Evolutionary conservation across 2,888 invertebrate species (phyloP).

Genomic region (Latrodectus elegans): DNA sequence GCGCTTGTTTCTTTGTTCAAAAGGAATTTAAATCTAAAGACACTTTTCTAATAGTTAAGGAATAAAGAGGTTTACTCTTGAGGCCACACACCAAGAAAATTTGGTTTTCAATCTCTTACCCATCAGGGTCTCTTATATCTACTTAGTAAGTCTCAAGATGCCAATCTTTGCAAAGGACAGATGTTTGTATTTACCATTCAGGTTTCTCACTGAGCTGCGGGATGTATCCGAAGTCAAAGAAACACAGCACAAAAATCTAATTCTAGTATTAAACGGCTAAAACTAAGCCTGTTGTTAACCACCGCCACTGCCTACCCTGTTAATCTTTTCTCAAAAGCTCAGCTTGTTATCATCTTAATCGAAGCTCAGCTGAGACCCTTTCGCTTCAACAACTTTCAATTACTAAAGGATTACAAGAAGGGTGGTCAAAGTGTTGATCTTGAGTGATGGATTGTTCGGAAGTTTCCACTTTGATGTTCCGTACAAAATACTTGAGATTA

Average conservation of each 20-base stretch:
- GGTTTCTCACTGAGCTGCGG: slow-evolving; percentile 2
- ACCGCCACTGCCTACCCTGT: not conserved
- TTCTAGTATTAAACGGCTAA: no score
- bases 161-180: not conserved
- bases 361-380: no score
- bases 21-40: slow-evolving; percentile 25
- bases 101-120: slow-evolving; percentile 24
- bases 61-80: slow-evolving; percentile 8
- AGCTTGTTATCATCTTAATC: no score
- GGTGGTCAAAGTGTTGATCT: no score
- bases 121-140: slow-evolving; percentile 16
- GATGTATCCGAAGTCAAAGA: not conserved
- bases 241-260: not conserved
- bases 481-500: no score
- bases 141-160: slow-evolving; percentile 8
- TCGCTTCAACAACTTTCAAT: no score
- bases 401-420: no score
- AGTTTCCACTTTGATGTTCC: no score
- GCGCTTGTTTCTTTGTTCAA: not conserved
- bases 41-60: slow-evolving; percentile 38
- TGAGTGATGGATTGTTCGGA: no score
- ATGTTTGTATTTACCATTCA: not conserved
- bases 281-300: no score
- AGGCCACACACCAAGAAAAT: slow-evolving; percentile 47
- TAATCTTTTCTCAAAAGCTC: no score